Evolutionary conservation across 2,888 invertebrate species (phyloP).

Genomic region (Ommatoiulus sabulosus): DNA sequence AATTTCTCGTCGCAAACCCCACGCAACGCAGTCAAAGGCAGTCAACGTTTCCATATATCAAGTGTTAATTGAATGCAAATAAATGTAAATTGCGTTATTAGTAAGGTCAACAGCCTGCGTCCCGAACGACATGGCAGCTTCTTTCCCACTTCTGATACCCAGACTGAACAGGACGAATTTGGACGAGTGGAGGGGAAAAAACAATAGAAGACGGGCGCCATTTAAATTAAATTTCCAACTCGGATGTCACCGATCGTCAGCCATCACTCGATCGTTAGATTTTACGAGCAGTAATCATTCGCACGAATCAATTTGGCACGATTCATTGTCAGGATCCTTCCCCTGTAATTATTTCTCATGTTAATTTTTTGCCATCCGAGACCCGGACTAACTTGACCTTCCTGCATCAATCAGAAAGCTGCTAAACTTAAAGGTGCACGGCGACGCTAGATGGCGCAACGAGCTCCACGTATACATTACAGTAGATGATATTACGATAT

Average conservation of each 20-base stretch:
- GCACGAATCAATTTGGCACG: constrained; percentile 7
- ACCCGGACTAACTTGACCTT: not conserved
- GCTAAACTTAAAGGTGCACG: too few relatives aligned
- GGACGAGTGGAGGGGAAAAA: not conserved
- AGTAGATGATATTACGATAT: too few relatives aligned
- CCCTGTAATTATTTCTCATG: constrained; percentile 16
- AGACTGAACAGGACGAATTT: not conserved
- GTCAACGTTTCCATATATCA: not conserved
- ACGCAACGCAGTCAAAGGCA: not conserved
- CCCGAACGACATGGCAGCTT: not conserved
- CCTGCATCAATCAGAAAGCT: not conserved
- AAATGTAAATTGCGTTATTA: not conserved
- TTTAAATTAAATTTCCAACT: constrained; percentile 34
- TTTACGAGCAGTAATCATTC: constrained; percentile 20
- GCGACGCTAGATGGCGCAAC: too few relatives aligned
- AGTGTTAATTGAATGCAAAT: not conserved
- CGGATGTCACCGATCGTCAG: not conserved
- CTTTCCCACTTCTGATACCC: not conserved
- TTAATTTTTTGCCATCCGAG: constrained; percentile 34
- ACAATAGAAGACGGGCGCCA: not conserved
- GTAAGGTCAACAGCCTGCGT: constrained; percentile 11
- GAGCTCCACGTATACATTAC: too few relatives aligned
- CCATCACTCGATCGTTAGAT: not conserved
- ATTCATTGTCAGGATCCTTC: not conserved
- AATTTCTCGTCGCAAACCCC: not conserved